A percentile compares a stretch with the other conserved stretches of the same genome.
These are phyloP conservation scores for Orientallactaga bullata DNA, from an alignment of 2,113 vertebrate genomes.

Conservation along the genomic window DNA sequence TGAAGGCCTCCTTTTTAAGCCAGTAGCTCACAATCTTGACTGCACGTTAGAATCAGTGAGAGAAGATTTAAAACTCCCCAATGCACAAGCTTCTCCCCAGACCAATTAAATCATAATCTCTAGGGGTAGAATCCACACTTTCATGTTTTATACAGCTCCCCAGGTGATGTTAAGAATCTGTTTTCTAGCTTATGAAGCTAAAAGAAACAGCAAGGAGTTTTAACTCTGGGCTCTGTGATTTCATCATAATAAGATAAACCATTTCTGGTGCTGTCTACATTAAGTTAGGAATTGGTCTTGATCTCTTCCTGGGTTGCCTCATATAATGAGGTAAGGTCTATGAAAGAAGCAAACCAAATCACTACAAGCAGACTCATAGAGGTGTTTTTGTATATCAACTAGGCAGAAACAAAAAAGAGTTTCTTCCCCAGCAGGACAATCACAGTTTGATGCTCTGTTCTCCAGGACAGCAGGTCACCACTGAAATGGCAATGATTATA, in stretches of 20 bases:
- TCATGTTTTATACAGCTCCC: neutral
- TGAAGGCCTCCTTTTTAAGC: constrained; percentile 16
- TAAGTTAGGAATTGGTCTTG: neutral
- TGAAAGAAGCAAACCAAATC: constrained; percentile 19
- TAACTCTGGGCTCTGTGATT: neutral
- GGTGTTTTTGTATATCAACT: neutral
- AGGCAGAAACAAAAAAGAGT: constrained; percentile 51
- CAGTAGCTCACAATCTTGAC: constrained; percentile 40
- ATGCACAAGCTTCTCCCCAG: neutral
- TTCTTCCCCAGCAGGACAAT: constrained; percentile 17
- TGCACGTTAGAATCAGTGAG: constrained; percentile 39
- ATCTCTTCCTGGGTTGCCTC: neutral
- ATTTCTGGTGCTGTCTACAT: neutral
- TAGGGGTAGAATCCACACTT: neutral
- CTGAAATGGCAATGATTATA: constrained; percentile 56
- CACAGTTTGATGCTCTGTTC: constrained; percentile 43
- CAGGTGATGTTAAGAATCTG: neutral
- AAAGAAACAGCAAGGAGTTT: constrained; percentile 25
- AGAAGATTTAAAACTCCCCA: neutral
- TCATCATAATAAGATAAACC: neutral
- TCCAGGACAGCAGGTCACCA: constrained; percentile 33
- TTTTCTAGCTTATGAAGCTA: constrained; percentile 42
- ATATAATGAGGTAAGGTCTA: constrained; percentile 32
- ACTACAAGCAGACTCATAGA: neutral
- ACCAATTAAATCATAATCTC: constrained; percentile 60